A percentile compares a stretch with the other conserved stretches of the same genome.
Evolutionary conservation across 1,140 invertebrate species (phyloP).

Genomic region (Aphaenogaster floridana): DNA sequence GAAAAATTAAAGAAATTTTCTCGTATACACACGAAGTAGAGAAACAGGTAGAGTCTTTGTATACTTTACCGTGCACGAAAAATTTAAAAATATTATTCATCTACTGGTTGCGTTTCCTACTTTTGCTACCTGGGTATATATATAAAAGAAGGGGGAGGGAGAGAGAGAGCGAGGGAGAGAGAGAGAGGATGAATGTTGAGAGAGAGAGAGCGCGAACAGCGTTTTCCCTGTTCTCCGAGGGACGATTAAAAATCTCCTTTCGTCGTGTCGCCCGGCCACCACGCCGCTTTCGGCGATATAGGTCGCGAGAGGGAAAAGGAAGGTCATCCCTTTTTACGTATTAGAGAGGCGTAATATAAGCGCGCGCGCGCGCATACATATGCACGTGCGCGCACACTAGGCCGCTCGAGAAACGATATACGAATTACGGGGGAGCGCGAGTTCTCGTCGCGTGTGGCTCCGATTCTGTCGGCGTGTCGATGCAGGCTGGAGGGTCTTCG

Average conservation of each 20-base stretch:
- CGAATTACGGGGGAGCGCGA: background rate
- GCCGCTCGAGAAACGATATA: background rate
- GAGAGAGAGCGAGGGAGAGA: background rate
- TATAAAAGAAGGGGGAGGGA: background rate
- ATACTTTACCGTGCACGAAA: no score
- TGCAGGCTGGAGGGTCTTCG: conserved; percentile 42
- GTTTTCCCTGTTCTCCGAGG: no score
- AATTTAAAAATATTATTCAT: no score
- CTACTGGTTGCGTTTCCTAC: no score
- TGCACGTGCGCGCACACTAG: background rate
- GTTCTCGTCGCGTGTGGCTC: background rate
- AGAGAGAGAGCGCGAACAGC: background rate
- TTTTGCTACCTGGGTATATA: no score
- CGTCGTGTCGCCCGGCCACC: background rate
- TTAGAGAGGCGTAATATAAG: conserved; percentile 20
- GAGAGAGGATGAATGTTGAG: background rate
- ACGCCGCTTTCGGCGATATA: conserved; percentile 10
- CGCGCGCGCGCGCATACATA: background rate
- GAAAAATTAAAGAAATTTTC: no score
- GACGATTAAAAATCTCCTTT: conserved; percentile 1
- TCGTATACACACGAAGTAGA: no score
- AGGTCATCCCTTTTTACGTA: conserved; percentile 23
- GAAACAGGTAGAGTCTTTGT: no score
- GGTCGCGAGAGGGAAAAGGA: background rate
- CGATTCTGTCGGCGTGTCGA: conserved; percentile 7